A percentile compares a stretch with the other conserved stretches of the same genome.
Evolutionary conservation across 2,113 vertebrate species (phyloP).

Genomic region (Amphiprion ocellaris): DNA sequence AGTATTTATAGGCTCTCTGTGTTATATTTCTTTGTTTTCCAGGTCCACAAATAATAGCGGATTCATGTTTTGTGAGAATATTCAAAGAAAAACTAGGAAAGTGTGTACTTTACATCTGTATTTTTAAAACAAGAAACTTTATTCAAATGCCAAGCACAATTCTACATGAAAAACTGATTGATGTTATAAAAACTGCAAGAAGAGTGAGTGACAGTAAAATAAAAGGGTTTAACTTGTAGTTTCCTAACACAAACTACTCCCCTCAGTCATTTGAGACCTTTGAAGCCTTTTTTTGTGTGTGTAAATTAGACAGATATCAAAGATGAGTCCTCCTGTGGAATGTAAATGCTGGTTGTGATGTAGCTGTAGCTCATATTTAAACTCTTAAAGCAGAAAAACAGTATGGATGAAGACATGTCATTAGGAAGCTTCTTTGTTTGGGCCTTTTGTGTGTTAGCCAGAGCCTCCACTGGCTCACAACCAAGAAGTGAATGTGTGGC

Average conservation of each 20-base stretch:
- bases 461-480: conserved; percentile 31
- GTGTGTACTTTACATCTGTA: not conserved
- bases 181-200: not conserved
- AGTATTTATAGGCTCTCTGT: too few species aligned
- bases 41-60: too few species aligned
- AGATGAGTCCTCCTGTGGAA: conserved; percentile 8
- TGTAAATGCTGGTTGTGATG: not conserved
- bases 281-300: not conserved
- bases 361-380: not conserved
- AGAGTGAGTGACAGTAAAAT: not conserved
- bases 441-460: conserved; percentile 35
- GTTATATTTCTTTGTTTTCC: too few species aligned
- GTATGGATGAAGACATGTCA: conserved; percentile 6
- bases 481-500: conserved; percentile 28
- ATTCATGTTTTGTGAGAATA: too few species aligned
- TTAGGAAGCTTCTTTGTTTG: conserved; percentile 41
- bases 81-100: not conserved
- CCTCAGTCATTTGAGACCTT: not conserved
- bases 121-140: not conserved
- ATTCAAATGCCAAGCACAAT: too few species aligned
- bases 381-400: not conserved
- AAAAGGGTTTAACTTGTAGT: not conserved
- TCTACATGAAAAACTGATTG: not conserved
- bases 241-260: too few species aligned
- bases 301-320: not conserved